These are phyloP conservation scores for Drosophila sp. DNA, from an alignment of 1,140 invertebrate species.

Conservation along the genomic window DNA sequence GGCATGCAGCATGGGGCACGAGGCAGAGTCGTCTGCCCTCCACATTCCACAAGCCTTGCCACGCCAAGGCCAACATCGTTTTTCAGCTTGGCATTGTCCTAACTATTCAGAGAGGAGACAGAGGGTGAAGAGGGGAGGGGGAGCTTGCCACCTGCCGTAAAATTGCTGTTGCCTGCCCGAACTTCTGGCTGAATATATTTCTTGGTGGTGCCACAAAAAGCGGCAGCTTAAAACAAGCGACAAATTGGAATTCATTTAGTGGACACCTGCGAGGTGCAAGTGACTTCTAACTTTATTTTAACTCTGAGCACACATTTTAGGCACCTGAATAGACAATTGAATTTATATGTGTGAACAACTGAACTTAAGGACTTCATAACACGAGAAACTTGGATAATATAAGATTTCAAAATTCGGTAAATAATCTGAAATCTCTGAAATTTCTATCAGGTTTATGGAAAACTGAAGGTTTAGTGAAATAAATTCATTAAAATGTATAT, in stretches of 20 bases:
- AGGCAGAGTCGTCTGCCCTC: constrained; percentile 13
- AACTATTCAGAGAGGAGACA: neutral
- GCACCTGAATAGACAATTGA: constrained; percentile 4
- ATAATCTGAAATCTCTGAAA: too few relatives aligned
- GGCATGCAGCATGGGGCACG: neutral
- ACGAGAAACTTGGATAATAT: neutral
- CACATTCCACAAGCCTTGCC: constrained; percentile 10
- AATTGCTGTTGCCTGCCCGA: neutral
- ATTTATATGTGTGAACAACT: constrained; percentile 1
- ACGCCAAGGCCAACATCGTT: constrained; percentile 49
- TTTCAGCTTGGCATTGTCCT: constrained; percentile 39
- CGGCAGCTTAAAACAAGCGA: constrained; percentile 26
- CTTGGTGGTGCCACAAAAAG: constrained; percentile 7
- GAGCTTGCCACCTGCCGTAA: neutral
- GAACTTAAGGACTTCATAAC: neutral
- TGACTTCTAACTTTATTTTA: neutral
- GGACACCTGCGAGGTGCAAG: constrained; percentile 19
- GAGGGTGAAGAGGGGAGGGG: too few relatives aligned
- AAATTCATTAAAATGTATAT: too few relatives aligned
- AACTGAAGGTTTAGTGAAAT: too few relatives aligned
- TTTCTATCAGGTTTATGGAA: too few relatives aligned
- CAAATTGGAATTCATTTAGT: constrained; percentile 53
- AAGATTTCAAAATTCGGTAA: neutral
- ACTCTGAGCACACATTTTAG: neutral
- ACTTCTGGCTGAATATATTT: constrained; percentile 2